Percentiles rank a stretch among this genome's conserved stretches.
phyloP scores from a whole-genome alignment of 2,797 vertebrate genomes.

The Potorous gilbertii region DNA sequence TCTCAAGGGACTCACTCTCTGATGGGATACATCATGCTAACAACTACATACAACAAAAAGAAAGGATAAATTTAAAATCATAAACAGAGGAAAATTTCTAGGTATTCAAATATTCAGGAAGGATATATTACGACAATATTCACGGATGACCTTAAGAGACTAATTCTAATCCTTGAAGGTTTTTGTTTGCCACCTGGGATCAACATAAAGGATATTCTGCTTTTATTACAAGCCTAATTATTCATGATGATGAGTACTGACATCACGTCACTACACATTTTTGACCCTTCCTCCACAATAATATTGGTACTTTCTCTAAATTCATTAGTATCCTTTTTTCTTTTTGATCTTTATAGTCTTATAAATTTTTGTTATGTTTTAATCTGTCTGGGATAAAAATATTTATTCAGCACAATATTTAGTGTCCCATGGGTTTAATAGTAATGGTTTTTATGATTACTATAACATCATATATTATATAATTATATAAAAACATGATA shows the following conservation, averaged over 20 bases:
- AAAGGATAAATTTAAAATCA: background rate
- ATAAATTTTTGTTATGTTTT: conserved; percentile 11
- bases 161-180: background rate
- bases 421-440: background rate
- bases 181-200: conserved; percentile 49
- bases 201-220: background rate
- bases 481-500: background rate
- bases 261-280: background rate
- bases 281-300: background rate
- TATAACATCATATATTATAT: too few species aligned
- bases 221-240: background rate
- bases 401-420: background rate
- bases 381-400: background rate
- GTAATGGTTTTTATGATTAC: conserved; percentile 25
- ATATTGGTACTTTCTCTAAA: background rate
- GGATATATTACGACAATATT: background rate
- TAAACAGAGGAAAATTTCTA: background rate
- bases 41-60: background rate
- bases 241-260: background rate
- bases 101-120: background rate
- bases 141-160: background rate
- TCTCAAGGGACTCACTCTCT: background rate
- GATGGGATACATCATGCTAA: background rate
- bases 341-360: background rate
- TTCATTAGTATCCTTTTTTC: conserved; percentile 3